These are phyloP conservation scores for Spheniscus mendiculus DNA, from an alignment of 2,113 vertebrate genomes.

Conservation along the genomic window DNA sequence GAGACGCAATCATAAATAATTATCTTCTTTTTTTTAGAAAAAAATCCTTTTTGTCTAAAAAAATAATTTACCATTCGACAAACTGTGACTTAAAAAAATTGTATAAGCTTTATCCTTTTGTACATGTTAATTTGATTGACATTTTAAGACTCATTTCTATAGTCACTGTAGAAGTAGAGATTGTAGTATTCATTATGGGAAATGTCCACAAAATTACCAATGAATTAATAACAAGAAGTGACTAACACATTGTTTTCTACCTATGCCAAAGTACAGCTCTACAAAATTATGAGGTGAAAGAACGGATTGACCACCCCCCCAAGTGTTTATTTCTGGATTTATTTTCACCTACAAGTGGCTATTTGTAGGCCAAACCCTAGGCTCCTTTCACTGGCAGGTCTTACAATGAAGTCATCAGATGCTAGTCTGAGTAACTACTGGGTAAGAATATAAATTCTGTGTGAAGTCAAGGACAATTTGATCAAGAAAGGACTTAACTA, in stretches of 20 bases:
- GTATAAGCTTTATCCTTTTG: not conserved
- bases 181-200: not conserved
- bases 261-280: not conserved
- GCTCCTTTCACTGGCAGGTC: not conserved
- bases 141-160: not conserved
- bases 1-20: not conserved
- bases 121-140: not conserved
- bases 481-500: not conserved
- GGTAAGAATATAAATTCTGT: not conserved
- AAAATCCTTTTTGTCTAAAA: not conserved
- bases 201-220: not conserved
- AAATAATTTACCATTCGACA: not conserved
- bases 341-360: not conserved
- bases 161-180: not conserved
- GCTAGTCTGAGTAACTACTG: not conserved
- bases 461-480: not conserved
- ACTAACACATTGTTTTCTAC: not conserved
- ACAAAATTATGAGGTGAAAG: not conserved
- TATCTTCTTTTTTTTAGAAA: not conserved
- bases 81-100: not conserved
- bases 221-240: not conserved
- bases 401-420: not conserved
- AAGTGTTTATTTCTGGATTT: conserved; percentile 1
- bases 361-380: not conserved
- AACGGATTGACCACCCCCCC: not conserved